Evolutionary conservation across 35 echinoderm and acorn worm species (phyloP), one percentile per base, ranked within the genome.

Genomic region (Nesometra sesokonis): DNA sequence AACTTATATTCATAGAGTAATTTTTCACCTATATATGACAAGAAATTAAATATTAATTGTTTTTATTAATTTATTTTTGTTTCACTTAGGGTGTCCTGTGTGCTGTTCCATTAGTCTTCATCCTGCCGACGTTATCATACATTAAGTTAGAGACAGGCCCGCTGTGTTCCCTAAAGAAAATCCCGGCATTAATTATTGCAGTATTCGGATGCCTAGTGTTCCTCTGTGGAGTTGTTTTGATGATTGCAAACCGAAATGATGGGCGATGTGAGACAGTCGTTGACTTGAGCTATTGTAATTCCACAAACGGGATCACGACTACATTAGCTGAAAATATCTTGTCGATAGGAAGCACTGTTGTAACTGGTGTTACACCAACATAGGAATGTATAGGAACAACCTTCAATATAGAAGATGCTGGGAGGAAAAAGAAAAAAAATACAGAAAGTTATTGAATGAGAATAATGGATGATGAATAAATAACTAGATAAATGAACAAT

Each of bases 61-160:
- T 15, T 30, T 83, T 37, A 77, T 32, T 35, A 85, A 13, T 0
- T 23, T 87, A 29, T 87, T 38, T 43, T 87, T 39, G 29, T 82
- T 33, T 89, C 34, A 30, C 38, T 79, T 83, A 97, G 95, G 95
- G 95, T 78, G 82, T 97, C n/a, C 39, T 97, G 27, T 87, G 91
- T 85, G 95, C 95, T 5, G 84, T 97, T 29, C 95, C 95, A 27
- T 87, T 97, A 5, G 89, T 97, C 80, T 88, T 93, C 37, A 86
- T 97, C 29, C 83, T 94, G 11, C 95, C 95, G 1, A 86, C 91
- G 1, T 35, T 87, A 7, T 93, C 89, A 8, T 97, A 97, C 87
- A 81, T 97, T 11, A 77, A 90, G 0, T 87, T 93, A 84, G 89
- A 90, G 33, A 86, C 85, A n/a, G 95, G 95, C 29, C 33, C 78